These are phyloP conservation scores for Odontocerum albicorne DNA, from an alignment of 2,888 invertebrate species.

Conservation along the genomic window DNA sequence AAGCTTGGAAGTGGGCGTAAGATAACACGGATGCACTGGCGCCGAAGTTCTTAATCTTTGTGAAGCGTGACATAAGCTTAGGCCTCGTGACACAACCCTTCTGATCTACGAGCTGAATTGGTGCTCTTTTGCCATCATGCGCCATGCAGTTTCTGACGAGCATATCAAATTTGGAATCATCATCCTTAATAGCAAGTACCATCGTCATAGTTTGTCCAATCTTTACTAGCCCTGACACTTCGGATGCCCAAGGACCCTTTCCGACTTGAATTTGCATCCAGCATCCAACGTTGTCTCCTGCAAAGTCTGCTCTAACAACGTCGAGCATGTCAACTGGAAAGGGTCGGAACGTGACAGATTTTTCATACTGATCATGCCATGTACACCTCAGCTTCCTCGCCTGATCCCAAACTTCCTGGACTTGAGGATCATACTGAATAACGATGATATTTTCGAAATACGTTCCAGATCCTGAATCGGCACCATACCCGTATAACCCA, in stretches of 20 bases:
- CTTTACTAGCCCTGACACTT: constrained; percentile 91
- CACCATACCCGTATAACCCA: constrained; percentile 83
- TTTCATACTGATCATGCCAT: constrained; percentile 95
- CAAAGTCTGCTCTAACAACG: constrained; percentile 92
- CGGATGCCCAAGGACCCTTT: constrained; percentile 94
- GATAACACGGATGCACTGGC: constrained; percentile 89
- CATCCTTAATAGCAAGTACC: constrained; percentile 93
- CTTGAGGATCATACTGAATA: constrained; percentile 90
- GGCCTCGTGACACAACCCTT: constrained; percentile 90
- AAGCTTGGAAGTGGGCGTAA: constrained; percentile 93
- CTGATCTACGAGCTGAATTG: constrained; percentile 91
- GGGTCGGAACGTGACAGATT: constrained; percentile 90
- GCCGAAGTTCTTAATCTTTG: constrained; percentile 94
- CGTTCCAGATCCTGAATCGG: constrained; percentile 86
- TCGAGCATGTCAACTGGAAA: constrained; percentile 96
- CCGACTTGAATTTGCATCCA: constrained; percentile 98
- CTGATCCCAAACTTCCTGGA: constrained; percentile 95
- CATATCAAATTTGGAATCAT: constrained; percentile 95
- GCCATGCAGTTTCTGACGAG: constrained; percentile 92
- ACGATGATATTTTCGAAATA: constrained; percentile 94
- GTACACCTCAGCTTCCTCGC: constrained; percentile 89
- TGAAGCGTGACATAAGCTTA: constrained; percentile 90
- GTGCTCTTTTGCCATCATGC: constrained; percentile 91
- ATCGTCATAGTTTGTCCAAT: constrained; percentile 97
- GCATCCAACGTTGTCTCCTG: constrained; percentile 93